phyloP scores from a whole-genome alignment of 2,888 invertebrate species.

The Habrosyne pyritoides region DNA sequence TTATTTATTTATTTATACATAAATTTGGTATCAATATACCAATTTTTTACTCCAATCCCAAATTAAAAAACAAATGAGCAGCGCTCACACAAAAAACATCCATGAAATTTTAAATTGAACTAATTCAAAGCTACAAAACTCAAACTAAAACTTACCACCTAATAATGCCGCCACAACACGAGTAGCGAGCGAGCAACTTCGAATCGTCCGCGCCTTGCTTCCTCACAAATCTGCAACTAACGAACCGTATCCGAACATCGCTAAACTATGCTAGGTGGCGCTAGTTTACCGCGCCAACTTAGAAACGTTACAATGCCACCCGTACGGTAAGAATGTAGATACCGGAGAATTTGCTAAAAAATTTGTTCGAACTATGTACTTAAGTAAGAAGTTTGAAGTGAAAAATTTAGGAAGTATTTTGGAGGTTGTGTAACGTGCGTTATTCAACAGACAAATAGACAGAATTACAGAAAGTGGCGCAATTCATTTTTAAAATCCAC shows the following conservation, averaged over 20 bases:
- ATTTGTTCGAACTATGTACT: too few species aligned
- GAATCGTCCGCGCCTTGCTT: background rate
- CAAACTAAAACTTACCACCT: background rate
- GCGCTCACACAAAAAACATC: background rate
- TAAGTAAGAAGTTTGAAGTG: too few species aligned
- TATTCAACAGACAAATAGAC: too few species aligned
- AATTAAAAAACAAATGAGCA: background rate
- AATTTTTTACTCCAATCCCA: too few species aligned
- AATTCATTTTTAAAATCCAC: too few species aligned
- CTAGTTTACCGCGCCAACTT: background rate
- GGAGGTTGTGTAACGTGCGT: too few species aligned
- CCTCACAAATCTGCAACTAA: conserved; percentile 21
- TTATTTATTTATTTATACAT: too few species aligned
- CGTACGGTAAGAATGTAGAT: background rate
- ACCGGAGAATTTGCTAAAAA: background rate
- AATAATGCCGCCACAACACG: background rate
- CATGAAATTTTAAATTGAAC: background rate
- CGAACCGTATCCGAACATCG: conserved; percentile 30
- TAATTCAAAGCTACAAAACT: background rate
- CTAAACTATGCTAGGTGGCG: background rate
- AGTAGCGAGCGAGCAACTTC: background rate
- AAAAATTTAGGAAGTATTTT: too few species aligned
- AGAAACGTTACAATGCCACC: background rate
- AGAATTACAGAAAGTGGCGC: too few species aligned
- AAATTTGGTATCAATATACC: too few species aligned